Percentiles rank a stretch among this genome's conserved stretches.
phyloP scores from a whole-genome alignment of 2,113 vertebrate species.

The Ahaetulla prasina region DNA sequence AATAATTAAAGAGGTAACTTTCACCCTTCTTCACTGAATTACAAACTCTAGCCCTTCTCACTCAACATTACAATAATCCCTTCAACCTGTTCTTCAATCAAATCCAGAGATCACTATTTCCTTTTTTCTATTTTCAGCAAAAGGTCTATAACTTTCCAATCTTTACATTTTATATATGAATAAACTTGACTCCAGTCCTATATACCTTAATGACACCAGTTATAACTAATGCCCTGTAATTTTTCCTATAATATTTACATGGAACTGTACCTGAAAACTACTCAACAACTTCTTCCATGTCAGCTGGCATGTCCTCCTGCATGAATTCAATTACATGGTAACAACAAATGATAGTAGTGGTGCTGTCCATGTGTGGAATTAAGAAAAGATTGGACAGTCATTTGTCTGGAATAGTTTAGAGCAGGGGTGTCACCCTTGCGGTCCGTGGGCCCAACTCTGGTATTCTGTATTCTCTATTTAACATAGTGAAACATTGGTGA shows the following conservation, averaged over 20 bases:
- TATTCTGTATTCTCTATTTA: not conserved
- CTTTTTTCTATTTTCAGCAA: not conserved
- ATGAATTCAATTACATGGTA: not conserved
- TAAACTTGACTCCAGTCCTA: not conserved
- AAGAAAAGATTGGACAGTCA: no score
- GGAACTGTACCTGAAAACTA: not conserved
- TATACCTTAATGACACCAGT: not conserved
- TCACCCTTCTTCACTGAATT: not conserved
- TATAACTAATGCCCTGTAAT: not conserved
- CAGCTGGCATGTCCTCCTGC: not conserved
- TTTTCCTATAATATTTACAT: not conserved
- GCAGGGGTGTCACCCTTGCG: no score
- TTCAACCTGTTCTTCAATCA: not conserved
- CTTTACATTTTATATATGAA: not conserved
- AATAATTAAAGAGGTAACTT: no score
- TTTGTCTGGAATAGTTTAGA: no score
- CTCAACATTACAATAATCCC: not conserved
- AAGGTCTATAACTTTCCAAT: not conserved
- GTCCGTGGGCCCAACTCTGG: not conserved
- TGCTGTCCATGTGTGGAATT: not conserved
- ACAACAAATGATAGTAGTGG: not conserved
- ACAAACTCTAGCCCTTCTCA: not conserved
- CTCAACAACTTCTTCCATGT: not conserved
- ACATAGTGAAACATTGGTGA: not conserved
- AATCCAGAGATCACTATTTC: not conserved